These are phyloP conservation scores for Cochlearius cochlearius DNA, from an alignment of 2,113 vertebrate species.

Conservation along the genomic window DNA sequence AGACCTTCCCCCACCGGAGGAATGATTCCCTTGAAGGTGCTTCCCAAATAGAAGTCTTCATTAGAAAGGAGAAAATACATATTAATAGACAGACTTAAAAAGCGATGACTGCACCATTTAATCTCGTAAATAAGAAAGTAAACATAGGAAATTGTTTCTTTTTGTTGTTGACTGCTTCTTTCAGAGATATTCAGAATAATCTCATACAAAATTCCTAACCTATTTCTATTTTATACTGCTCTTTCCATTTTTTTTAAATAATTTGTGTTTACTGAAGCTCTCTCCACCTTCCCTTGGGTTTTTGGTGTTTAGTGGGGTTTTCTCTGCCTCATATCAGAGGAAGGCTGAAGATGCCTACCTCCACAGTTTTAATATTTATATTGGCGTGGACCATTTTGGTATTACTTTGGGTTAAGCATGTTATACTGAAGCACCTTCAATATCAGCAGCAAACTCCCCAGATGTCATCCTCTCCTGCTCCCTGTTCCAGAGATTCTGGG, in stretches of 20 bases:
- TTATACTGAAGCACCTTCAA: not conserved
- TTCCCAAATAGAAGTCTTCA: not conserved
- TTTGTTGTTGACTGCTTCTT: not conserved
- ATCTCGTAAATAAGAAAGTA: not conserved
- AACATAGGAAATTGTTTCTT: not conserved
- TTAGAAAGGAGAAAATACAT: not conserved
- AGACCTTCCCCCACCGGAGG: not conserved
- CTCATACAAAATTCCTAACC: not conserved
- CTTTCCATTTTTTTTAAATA: not conserved
- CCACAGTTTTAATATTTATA: not conserved
- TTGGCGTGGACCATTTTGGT: not conserved
- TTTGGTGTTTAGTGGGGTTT: not conserved
- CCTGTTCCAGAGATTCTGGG: not conserved
- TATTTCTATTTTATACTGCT: not conserved
- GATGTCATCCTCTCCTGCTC: not conserved
- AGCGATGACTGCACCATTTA: not conserved
- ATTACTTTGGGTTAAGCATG: not conserved
- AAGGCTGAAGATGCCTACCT: not conserved
- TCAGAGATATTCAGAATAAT: not conserved
- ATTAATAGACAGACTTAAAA: not conserved
- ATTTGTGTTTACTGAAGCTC: not conserved
- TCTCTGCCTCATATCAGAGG: not conserved
- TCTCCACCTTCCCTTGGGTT: not conserved
- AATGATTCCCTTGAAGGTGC: not conserved
- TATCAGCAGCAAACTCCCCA: not conserved